A percentile compares a stretch with the other conserved stretches of the same genome.
These are phyloP conservation scores for Drosophila kurseongensis DNA, from an alignment of 1,140 invertebrate species.

Conservation along the genomic window DNA sequence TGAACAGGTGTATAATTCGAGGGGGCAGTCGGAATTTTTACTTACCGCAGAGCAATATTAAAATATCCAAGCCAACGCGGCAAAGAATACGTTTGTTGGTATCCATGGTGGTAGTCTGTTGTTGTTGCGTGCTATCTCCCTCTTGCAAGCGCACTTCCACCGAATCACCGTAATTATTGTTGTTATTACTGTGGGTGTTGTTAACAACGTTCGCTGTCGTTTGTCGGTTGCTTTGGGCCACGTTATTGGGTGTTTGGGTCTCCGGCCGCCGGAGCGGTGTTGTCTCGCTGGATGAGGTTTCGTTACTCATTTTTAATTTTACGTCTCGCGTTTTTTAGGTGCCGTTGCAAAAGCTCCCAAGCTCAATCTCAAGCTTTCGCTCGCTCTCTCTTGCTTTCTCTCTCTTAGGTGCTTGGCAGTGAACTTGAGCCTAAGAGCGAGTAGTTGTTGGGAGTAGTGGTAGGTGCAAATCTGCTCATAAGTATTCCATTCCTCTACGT, in stretches of 20 bases:
- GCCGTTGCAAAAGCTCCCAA: constrained; percentile 38
- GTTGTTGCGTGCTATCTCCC: constrained; percentile 15
- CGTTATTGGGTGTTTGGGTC: constrained; percentile 46
- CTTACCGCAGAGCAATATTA: constrained; percentile 80
- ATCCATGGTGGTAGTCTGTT: constrained; percentile 60
- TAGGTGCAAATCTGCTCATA: constrained; percentile 32
- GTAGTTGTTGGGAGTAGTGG: neutral
- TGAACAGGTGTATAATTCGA: constrained; percentile 20
- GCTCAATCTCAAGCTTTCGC: constrained; percentile 53
- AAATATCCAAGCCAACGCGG: constrained; percentile 73
- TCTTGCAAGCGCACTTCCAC: constrained; percentile 50
- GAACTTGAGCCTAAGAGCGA: constrained; percentile 59
- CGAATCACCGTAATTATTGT: constrained; percentile 34
- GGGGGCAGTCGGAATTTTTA: constrained; percentile 8
- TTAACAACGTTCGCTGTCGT: constrained; percentile 12
- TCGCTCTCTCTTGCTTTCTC: constrained; percentile 20
- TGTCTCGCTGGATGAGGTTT: constrained; percentile 70
- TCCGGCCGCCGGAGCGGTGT: constrained; percentile 76
- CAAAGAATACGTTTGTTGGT: constrained; percentile 78
- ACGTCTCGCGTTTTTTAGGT: constrained; percentile 32
- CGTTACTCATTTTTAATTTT: constrained; percentile 76
- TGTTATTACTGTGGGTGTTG: constrained; percentile 24
- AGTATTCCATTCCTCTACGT: constrained; percentile 10
- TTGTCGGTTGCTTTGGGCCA: constrained; percentile 52
- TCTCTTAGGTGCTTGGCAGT: constrained; percentile 49